phyloP scores from a whole-genome alignment of 2,797 vertebrate genomes.

The Ptychadena robeensis region DNA sequence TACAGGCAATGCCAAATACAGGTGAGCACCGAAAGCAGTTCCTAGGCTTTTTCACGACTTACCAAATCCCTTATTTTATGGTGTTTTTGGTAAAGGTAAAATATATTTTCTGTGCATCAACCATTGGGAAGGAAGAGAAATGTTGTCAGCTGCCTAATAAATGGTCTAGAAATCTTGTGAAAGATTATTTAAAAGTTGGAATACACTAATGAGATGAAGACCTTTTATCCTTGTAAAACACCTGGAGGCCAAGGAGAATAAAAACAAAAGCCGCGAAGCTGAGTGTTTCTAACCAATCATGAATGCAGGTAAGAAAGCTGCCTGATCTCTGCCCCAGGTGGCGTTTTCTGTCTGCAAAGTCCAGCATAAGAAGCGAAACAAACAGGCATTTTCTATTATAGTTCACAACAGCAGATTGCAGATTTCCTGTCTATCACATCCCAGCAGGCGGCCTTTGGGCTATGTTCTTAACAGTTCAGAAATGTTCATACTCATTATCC shows the following conservation, averaged over 20 bases:
- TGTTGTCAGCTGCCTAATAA: neutral
- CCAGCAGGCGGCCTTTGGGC: conserved; percentile 50
- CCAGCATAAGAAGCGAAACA: conserved; percentile 65
- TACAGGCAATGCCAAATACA: neutral
- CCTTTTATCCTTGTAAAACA: conserved; percentile 29
- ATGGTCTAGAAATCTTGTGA: neutral
- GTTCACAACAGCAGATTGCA: conserved; percentile 63
- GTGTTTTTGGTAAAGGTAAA: too few relatives aligned
- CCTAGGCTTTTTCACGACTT: neutral
- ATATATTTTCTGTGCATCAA: neutral
- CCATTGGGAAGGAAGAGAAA: neutral
- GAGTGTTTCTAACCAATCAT: conserved; percentile 58
- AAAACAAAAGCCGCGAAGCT: conserved; percentile 41
- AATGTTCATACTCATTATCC: conserved; percentile 63
- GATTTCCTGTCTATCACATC: conserved; percentile 64
- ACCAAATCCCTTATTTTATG: neutral
- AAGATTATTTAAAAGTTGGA: neutral
- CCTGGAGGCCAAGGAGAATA: conserved; percentile 55
- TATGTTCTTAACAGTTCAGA: conserved; percentile 64
- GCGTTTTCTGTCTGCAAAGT: conserved; percentile 59
- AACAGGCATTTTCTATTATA: conserved; percentile 63
- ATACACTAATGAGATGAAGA: neutral
- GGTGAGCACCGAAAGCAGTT: too few relatives aligned
- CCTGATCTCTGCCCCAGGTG: conserved; percentile 3
- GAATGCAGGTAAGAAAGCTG: conserved; percentile 56